phyloP scores from a whole-genome alignment of 2,888 invertebrate species.

The Lampropteryx suffumata region DNA sequence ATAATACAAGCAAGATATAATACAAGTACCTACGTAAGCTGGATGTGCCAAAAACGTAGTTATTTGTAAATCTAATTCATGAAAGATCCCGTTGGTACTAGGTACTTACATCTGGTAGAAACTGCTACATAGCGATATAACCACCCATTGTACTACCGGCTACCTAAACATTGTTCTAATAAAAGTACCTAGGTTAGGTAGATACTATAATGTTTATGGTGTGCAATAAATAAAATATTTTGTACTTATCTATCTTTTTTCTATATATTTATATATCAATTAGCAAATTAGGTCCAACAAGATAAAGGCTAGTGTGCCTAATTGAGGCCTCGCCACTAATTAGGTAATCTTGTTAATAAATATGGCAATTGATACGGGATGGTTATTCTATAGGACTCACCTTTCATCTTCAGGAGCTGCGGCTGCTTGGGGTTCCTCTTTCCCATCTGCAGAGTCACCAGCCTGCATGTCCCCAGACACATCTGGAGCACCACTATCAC shows the following conservation, averaged over 20 bases:
- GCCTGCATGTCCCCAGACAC: conserved; percentile 62
- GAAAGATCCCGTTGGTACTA: too few species aligned
- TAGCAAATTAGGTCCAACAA: neutral
- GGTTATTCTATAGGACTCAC: conserved; percentile 47
- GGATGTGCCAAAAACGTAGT: conserved; percentile 4
- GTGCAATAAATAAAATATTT: too few species aligned
- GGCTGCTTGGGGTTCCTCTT: conserved; percentile 66
- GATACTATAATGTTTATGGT: too few species aligned
- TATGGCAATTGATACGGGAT: neutral
- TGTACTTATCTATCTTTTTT: too few species aligned
- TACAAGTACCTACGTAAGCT: neutral
- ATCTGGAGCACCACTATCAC: conserved; percentile 71
- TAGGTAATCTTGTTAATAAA: neutral
- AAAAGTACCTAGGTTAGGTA: too few species aligned
- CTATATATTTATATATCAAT: too few species aligned
- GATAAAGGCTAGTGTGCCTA: neutral
- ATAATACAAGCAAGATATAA: conserved; percentile 11
- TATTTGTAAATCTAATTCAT: conserved; percentile 2
- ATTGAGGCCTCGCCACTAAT: neutral
- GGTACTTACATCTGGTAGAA: too few species aligned
- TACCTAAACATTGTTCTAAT: too few species aligned
- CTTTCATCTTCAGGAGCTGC: conserved; percentile 78
- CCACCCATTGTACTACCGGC: too few species aligned
- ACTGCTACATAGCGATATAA: too few species aligned
- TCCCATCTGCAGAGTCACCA: conserved; percentile 70